Evolutionary conservation across 2,113 vertebrate species (phyloP).

Genomic region (Sylvilagus bachmani): DNA sequence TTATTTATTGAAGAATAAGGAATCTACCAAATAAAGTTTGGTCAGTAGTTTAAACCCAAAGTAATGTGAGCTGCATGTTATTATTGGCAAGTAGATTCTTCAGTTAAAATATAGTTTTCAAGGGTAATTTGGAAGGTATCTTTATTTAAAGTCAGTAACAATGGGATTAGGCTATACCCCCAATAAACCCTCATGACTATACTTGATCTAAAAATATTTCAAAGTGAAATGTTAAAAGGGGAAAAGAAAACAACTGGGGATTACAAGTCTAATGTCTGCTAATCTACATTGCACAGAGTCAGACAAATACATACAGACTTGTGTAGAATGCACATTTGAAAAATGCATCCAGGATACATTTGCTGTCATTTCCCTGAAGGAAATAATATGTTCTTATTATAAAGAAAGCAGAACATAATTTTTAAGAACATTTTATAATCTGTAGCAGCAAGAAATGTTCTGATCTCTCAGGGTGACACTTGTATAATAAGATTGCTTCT

Average conservation of each 20-base stretch:
- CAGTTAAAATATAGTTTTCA: background rate
- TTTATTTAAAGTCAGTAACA: background rate
- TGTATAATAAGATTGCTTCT: background rate
- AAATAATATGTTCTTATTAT: background rate
- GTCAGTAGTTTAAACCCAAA: background rate
- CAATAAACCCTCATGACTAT: background rate
- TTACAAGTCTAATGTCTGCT: background rate
- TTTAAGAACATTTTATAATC: slow-evolving; percentile 9
- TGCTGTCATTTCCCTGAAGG: background rate
- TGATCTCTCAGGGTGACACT: background rate
- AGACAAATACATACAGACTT: background rate
- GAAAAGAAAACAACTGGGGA: background rate
- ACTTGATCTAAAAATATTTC: background rate
- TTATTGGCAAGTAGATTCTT: background rate
- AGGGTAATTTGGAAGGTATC: background rate
- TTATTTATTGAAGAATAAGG: background rate
- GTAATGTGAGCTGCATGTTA: background rate
- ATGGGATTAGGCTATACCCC: background rate
- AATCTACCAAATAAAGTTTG: background rate
- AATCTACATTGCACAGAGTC: background rate
- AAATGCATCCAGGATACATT: background rate
- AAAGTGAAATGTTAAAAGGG: background rate
- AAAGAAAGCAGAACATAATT: background rate
- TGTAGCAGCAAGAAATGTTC: background rate
- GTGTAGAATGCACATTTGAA: background rate